Conservation (phyloP, 2,113 vertebrate genomes). For the Oenanthe oenanthe region DNA sequence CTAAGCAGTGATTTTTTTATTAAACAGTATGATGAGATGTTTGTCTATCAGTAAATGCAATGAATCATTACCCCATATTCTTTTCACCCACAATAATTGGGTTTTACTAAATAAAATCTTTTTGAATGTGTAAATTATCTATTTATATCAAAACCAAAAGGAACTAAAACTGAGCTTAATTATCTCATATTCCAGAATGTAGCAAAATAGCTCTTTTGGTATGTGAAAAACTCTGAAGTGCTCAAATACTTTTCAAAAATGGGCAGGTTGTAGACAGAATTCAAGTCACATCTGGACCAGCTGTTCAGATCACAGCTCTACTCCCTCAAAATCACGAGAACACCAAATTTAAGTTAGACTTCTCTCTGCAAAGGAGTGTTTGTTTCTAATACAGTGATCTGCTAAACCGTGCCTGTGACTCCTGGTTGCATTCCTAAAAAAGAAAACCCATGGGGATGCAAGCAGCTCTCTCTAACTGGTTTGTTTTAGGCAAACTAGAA, state of each 20-base stretch:
- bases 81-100: conserved; percentile 8
- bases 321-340: neutral
- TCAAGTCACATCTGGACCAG: neutral
- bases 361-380: neutral
- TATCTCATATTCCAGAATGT: neutral
- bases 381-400: neutral
- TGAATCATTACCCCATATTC: neutral
- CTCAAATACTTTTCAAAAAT: neutral
- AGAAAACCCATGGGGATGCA: neutral
- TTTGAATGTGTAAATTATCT: conserved; percentile 15
- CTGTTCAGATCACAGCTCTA: neutral
- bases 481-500: neutral
- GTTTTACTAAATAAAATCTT: conserved; percentile 38
- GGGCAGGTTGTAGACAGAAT: neutral
- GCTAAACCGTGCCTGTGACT: neutral
- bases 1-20: conserved; percentile 10
- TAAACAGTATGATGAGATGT: conserved; percentile 2
- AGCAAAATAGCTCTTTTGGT: neutral
- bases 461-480: neutral
- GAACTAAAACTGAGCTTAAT: conserved; percentile 26
- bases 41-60: neutral
- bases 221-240: neutral
- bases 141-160: conserved; percentile 19
- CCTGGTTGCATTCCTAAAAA: neutral
- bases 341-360: neutral